These are phyloP conservation scores for Danio rerio DNA, from an alignment of 2,113 vertebrate species.

Conservation along the genomic window DNA sequence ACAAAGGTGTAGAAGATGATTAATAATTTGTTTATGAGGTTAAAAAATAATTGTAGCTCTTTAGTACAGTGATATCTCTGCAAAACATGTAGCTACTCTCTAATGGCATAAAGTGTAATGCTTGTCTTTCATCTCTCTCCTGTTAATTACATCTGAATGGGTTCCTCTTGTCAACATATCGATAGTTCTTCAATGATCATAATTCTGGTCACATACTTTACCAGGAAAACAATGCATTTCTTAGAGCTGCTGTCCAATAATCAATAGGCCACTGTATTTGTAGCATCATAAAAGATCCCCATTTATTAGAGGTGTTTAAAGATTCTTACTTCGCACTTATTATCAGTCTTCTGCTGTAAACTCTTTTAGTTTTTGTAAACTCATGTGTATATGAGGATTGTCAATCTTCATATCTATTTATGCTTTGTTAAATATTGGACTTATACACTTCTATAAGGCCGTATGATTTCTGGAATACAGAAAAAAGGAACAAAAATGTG, in stretches of 20 bases:
- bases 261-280: neutral
- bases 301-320: neutral
- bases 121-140: neutral
- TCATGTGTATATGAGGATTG: neutral
- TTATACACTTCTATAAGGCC: neutral
- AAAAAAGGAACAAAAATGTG: no score
- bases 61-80: neutral
- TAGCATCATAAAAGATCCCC: neutral
- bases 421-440: neutral
- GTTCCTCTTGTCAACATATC: conserved; percentile 14
- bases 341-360: neutral
- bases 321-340: neutral
- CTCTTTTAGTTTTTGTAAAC: neutral
- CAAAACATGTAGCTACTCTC: neutral
- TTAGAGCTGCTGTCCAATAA: conserved; percentile 7
- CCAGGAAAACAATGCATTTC: conserved; percentile 7
- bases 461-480: no score
- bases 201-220: conserved; percentile 2
- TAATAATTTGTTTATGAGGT: no score
- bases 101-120: conserved; percentile 1
- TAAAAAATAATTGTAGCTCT: neutral
- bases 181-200: conserved; percentile 15
- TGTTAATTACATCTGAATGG: conserved; percentile 2
- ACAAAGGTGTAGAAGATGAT: no score
- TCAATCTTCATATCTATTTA: neutral